Evolutionary conservation across 2,888 invertebrate species (phyloP).

Genomic region (Trilocha varians): DNA sequence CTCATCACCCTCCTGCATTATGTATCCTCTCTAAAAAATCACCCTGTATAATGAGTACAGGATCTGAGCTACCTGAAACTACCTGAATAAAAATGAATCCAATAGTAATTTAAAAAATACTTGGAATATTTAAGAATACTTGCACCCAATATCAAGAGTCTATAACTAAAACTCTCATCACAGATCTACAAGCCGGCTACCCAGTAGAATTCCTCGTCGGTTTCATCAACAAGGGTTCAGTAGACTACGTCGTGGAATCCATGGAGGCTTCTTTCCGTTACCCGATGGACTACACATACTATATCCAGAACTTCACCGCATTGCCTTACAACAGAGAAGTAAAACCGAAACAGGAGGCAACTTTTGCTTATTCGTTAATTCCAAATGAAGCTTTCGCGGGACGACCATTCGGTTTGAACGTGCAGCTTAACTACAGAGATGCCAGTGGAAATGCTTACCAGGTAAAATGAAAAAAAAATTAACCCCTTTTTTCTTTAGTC

Average conservation of each 20-base stretch:
- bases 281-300: slow-evolving; percentile 98
- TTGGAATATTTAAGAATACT: too few species aligned
- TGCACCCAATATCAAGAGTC: too few species aligned
- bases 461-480: too few species aligned
- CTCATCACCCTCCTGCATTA: too few species aligned
- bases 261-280: slow-evolving; percentile 99
- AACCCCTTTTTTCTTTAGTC: too few species aligned
- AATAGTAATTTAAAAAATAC: too few species aligned
- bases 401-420: slow-evolving; percentile 95
- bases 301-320: slow-evolving; percentile 98
- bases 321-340: slow-evolving; percentile 90
- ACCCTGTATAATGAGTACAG: too few species aligned
- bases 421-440: slow-evolving; percentile 93
- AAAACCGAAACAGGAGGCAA: slow-evolving; percentile 92
- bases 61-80: too few species aligned
- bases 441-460: slow-evolving; percentile 73
- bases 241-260: slow-evolving; percentile 92
- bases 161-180: too few species aligned
- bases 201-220: slow-evolving; percentile 96
- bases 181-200: slow-evolving; percentile 92
- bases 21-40: too few species aligned
- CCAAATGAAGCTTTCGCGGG: slow-evolving; percentile 98
- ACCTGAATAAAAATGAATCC: too few species aligned
- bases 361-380: slow-evolving; percentile 94
- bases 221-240: slow-evolving; percentile 94